phyloP scores from a whole-genome alignment of 2,797 vertebrate species.

The Enteromius treurensis region DNA sequence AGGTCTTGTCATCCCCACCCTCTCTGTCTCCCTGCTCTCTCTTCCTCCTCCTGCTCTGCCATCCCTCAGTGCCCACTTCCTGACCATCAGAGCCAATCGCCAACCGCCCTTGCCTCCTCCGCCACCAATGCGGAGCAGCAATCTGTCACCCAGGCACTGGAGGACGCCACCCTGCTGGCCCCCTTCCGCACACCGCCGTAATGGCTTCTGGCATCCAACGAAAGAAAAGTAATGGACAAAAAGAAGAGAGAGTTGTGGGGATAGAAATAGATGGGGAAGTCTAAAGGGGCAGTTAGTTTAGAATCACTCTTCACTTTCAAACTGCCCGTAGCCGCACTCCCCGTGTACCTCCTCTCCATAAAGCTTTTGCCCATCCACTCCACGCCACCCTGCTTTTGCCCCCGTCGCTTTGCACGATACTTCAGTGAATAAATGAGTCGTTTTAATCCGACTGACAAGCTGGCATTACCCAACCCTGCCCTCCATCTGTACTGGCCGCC shows the following conservation, averaged over 20 bases:
- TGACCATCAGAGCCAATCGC: slow-evolving; percentile 92
- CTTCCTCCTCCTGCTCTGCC: slow-evolving; percentile 77
- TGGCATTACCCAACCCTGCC: slow-evolving; percentile 97
- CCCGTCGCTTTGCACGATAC: slow-evolving; percentile 96
- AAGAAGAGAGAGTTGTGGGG: slow-evolving; percentile 52
- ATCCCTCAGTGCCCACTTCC: slow-evolving; percentile 88
- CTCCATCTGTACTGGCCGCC: slow-evolving; percentile 99
- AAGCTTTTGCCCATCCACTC: slow-evolving; percentile 63
- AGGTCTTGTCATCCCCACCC: slow-evolving; percentile 81
- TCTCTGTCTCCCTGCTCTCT: slow-evolving; percentile 57
- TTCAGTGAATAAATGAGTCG: slow-evolving; percentile 99
- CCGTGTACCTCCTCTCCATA: slow-evolving; percentile 61
- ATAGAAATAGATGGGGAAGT: slow-evolving; percentile 45
- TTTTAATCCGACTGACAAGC: slow-evolving; percentile 99
- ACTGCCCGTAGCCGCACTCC: slow-evolving; percentile 65
- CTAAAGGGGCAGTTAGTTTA: slow-evolving; percentile 76
- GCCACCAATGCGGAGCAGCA: slow-evolving; percentile 92
- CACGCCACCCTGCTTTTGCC: slow-evolving; percentile 83
- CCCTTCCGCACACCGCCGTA: slow-evolving; percentile 96
- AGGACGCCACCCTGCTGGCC: slow-evolving; percentile 93
- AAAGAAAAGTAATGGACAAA: slow-evolving; percentile 77
- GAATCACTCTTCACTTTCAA: slow-evolving; percentile 75
- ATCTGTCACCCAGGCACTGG: slow-evolving; percentile 97
- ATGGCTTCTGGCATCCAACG: slow-evolving; percentile 97
- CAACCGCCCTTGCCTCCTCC: slow-evolving; percentile 87